A percentile compares a stretch with the other conserved stretches of the same genome.
Conservation (phyloP, 2,113 vertebrate species). For the Dipodomys spectabilis region DNA sequence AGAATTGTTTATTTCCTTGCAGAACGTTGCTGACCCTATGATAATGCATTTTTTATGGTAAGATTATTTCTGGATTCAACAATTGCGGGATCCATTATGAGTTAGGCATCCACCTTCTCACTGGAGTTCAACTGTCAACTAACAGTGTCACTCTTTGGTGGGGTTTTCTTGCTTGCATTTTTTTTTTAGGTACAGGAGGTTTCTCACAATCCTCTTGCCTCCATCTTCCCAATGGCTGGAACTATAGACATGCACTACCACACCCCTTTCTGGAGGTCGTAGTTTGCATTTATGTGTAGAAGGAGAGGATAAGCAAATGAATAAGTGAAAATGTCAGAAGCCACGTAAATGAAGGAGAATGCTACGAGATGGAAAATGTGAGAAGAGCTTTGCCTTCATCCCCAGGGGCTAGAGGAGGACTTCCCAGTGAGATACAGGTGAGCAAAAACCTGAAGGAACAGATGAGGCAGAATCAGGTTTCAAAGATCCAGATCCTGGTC, state of each 20-base stretch:
- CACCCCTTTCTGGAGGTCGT: not conserved
- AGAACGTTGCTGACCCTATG: not conserved
- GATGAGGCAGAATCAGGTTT: too few species aligned
- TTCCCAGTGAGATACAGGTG: not conserved
- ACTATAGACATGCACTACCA: not conserved
- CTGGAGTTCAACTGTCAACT: not conserved
- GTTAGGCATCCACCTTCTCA: not conserved
- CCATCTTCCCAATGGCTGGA: not conserved
- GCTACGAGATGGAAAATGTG: rapidly evolving
- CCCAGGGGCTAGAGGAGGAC: not conserved
- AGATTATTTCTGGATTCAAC: too few species aligned
- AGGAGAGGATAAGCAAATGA: not conserved
- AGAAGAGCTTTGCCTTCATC: not conserved
- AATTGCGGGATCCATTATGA: not conserved
- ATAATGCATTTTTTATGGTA: too few species aligned
- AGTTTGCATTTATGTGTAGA: not conserved
- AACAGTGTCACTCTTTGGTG: not conserved
- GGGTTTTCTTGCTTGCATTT: not conserved
- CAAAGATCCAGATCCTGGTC: too few species aligned
- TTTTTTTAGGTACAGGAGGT: not conserved
- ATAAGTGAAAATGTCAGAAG: not conserved
- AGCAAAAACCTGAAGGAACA: not conserved
- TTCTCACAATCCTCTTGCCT: not conserved
- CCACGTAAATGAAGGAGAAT: not conserved
- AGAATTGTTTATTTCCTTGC: not conserved